Evolutionary conservation across 2,113 vertebrate species (phyloP).

Genomic region (Illadopsis cleaveri): DNA sequence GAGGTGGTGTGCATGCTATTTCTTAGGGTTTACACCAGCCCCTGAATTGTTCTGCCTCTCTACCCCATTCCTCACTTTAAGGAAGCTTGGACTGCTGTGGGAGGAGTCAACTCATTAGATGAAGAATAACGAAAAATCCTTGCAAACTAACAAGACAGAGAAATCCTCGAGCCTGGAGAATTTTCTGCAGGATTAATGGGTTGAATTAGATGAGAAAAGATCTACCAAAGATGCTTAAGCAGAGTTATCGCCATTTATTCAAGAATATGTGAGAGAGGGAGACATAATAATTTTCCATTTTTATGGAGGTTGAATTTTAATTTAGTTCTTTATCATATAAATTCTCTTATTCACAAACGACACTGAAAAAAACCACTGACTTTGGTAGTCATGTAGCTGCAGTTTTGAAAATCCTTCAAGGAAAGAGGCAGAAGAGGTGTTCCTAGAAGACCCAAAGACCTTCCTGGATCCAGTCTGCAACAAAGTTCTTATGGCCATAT

Average conservation of each 20-base stretch:
- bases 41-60: neutral
- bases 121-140: neutral
- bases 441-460: neutral
- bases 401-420: neutral
- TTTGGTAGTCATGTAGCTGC: fast-evolving
- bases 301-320: neutral
- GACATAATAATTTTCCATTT: neutral
- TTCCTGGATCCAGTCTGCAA: neutral
- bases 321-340: neutral
- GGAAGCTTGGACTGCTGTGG: neutral
- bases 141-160: neutral
- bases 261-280: neutral
- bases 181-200: neutral
- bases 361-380: neutral
- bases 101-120: neutral
- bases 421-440: neutral
- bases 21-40: neutral
- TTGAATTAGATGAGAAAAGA: neutral
- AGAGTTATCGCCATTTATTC: neutral
- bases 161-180: neutral
- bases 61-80: neutral
- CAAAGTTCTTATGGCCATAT: neutral
- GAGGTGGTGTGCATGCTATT: neutral
- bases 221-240: neutral
- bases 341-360: neutral